phyloP scores from a whole-genome alignment of 2,888 invertebrate species.

The Stramonita haemastoma region DNA sequence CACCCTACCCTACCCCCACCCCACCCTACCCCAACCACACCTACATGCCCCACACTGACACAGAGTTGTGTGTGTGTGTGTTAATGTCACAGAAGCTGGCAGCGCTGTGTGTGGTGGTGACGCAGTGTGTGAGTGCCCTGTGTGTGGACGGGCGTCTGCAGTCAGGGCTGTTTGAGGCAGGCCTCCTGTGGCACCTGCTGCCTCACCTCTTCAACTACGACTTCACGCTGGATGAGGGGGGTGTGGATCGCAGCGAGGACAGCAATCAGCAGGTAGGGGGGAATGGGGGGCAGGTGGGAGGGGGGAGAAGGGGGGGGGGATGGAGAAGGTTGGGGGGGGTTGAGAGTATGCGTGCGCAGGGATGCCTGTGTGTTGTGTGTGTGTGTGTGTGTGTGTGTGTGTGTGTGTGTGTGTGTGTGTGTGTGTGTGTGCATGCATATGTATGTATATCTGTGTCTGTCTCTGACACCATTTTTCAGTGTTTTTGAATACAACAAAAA shows the following conservation, averaged over 20 bases:
- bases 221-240: slow-evolving; percentile 97
- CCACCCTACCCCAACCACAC: too few relatives aligned
- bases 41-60: too few relatives aligned
- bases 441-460: too few relatives aligned
- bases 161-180: slow-evolving; percentile 80
- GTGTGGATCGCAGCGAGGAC: slow-evolving; percentile 89
- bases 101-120: slow-evolving; percentile 90
- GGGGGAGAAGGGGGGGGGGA: too few relatives aligned
- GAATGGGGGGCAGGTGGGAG: too few relatives aligned
- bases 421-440: too few relatives aligned
- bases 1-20: too few relatives aligned
- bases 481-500: too few relatives aligned
- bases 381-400: not conserved
- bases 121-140: slow-evolving; percentile 92
- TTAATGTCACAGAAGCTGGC: slow-evolving; percentile 83
- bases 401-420: not conserved
- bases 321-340: too few relatives aligned
- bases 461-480: too few relatives aligned
- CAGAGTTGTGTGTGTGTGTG: not conserved
- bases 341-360: too few relatives aligned
- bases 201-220: slow-evolving; percentile 95
- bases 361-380: too few relatives aligned
- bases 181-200: slow-evolving; percentile 93
- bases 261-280: slow-evolving; percentile 85
- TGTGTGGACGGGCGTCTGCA: slow-evolving; percentile 92